Conservation (phyloP, 1,140 invertebrate species). For the Phthorimaea operculella region DNA sequence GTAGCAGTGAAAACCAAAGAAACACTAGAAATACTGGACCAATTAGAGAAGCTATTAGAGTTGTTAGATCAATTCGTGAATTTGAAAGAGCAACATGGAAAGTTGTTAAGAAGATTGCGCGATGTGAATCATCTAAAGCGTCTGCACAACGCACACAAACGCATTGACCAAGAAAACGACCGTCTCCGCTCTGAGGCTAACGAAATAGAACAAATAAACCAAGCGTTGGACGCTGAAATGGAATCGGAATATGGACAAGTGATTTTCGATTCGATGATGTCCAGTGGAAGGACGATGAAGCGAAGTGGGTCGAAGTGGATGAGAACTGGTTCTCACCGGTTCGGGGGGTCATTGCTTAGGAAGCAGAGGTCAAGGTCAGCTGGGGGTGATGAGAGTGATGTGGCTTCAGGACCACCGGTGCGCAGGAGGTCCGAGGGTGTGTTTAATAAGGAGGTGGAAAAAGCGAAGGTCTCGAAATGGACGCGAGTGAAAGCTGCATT, state of each 20-base stretch:
- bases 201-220: slow-evolving; percentile 52
- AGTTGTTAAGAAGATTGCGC: slow-evolving; percentile 74
- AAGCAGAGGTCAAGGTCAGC: slow-evolving; percentile 62
- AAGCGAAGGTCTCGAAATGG: slow-evolving; percentile 80
- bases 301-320: slow-evolving; percentile 62
- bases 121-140: slow-evolving; percentile 79
- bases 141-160: slow-evolving; percentile 70
- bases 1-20: slow-evolving; percentile 61
- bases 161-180: slow-evolving; percentile 56
- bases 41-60: slow-evolving; percentile 79
- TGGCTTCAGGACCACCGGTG: slow-evolving; percentile 37
- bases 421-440: slow-evolving; percentile 52
- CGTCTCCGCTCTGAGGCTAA: slow-evolving; percentile 43
- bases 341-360: slow-evolving; percentile 57
- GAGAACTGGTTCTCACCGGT: slow-evolving; percentile 38
- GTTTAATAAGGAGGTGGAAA: slow-evolving; percentile 56
- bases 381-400: slow-evolving; percentile 63
- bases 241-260: slow-evolving; percentile 71
- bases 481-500: slow-evolving; percentile 85
- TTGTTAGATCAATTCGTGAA: slow-evolving; percentile 80
- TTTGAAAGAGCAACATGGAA: slow-evolving; percentile 76
- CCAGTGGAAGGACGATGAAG: slow-evolving; percentile 57
- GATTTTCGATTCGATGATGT: slow-evolving; percentile 68
- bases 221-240: slow-evolving; percentile 61
- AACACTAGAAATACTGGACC: slow-evolving; percentile 74